Evolutionary conservation across 2,888 invertebrate species (phyloP), one percentile per base, ranked within the genome.

Genomic region (Acanthopleura granulata): DNA sequence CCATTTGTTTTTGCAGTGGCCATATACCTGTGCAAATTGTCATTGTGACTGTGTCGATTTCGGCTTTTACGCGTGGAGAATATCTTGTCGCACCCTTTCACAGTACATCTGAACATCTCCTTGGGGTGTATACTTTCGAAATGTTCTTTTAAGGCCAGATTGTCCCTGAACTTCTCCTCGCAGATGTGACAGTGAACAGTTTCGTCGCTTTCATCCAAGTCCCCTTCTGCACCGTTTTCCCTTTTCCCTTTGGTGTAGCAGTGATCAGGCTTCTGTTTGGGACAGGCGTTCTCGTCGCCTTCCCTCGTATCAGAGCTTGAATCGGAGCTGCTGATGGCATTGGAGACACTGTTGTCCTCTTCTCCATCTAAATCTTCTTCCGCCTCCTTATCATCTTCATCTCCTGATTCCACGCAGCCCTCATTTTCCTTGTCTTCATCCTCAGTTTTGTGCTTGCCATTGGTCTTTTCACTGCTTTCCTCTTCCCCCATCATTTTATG

Each of bases 31-130:
- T 93, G 93, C 30, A 93, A 88, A 76, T 91, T 91, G 80, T 94
- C 94, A 82, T 94, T 93, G 84, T 94, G 94, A 77, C 94, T 93
- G 90, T 95, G 95, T 72, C 94, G 92, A 88, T 95, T 95, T 78
- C 95, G 93, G 81, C 94, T 94, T 80, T 95, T 94, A 82, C 94
- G 92, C 16, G 95, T 95, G 78, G 94, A 93, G 91, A 95, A 96
- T 72, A 94, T 94, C 83, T 95, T 94, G 72, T 93, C 94, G 90
- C 95, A 95, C 18, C 95, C 95, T 76, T 93, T 93, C 72, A 95
- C 92, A n/a, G 94, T 93, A 91, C 95, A 95, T 79, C 93, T 93
- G 85, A 94, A 94, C 91, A 95, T 93, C 76, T 95, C 94, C 80
- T 90, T 88, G 76, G 93, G 92, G 87, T 95, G 95, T 72, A 92